These are phyloP conservation scores for Heliothis subflexa DNA, from an alignment of 1,140 invertebrate species.

Conservation along the genomic window DNA sequence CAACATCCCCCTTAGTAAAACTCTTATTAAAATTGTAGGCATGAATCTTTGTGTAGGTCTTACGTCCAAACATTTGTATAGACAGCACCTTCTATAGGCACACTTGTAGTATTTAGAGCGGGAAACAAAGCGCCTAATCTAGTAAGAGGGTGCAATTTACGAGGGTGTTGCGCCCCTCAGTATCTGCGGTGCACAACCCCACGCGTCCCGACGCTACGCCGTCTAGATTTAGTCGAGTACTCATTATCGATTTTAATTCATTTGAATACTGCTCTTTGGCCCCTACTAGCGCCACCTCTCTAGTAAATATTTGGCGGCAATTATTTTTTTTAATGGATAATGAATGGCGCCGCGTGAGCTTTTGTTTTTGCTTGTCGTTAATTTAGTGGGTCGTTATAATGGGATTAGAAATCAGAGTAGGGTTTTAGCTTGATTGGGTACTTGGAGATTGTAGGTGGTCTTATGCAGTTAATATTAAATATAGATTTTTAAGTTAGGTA, in stretches of 20 bases:
- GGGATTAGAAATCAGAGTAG: not conserved
- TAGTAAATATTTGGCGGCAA: constrained; percentile 43
- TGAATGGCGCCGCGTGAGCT: constrained; percentile 32
- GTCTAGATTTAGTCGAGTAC: constrained; percentile 55
- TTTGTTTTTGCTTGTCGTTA: constrained; percentile 27
- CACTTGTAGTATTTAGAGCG: constrained; percentile 50
- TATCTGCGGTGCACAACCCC: constrained; percentile 40
- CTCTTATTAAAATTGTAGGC: too few species aligned
- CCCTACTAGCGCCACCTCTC: constrained; percentile 9
- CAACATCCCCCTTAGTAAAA: not conserved
- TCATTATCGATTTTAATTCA: constrained; percentile 58
- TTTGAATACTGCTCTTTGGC: constrained; percentile 39
- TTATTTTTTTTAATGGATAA: constrained; percentile 14
- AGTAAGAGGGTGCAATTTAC: constrained; percentile 54
- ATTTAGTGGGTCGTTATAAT: constrained; percentile 23
- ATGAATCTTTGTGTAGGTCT: too few species aligned
- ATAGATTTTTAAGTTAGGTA: too few species aligned
- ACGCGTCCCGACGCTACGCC: constrained; percentile 43
- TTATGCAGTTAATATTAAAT: too few species aligned
- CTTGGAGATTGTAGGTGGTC: not conserved
- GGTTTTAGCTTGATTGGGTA: constrained; percentile 26
- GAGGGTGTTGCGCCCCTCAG: constrained; percentile 46
- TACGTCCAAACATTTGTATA: constrained; percentile 13
- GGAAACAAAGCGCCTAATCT: constrained; percentile 59
- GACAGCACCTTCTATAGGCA: constrained; percentile 31